phyloP scores from a whole-genome alignment of 2,113 vertebrate genomes.

The Tupaia chinensis region DNA sequence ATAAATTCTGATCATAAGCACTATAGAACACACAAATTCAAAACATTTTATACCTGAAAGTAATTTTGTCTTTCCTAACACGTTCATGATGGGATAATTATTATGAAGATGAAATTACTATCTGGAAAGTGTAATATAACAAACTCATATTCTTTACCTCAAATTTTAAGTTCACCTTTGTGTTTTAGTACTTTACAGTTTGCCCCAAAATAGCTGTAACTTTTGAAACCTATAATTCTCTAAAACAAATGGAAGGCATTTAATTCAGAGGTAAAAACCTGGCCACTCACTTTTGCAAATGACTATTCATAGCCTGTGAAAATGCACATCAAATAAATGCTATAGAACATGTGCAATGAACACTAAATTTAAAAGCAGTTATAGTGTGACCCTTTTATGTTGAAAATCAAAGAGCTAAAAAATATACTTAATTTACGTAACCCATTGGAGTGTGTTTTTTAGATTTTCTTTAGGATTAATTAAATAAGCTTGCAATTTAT shows the following conservation, averaged over 20 bases:
- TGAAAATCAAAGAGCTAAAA: constrained; percentile 59
- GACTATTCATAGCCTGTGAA: not conserved
- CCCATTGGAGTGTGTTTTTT: constrained; percentile 44
- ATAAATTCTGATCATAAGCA: not conserved
- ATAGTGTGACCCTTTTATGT: constrained; percentile 29
- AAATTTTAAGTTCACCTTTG: not conserved
- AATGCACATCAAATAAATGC: constrained; percentile 55
- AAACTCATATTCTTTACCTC: not conserved
- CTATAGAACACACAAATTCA: not conserved
- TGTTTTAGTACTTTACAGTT: constrained; percentile 30
- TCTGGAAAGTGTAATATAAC: constrained; percentile 44
- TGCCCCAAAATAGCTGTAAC: not conserved
- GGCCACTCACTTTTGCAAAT: constrained; percentile 51
- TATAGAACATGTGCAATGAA: constrained; percentile 1
- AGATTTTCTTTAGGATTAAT: constrained; percentile 76
- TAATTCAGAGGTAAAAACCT: constrained; percentile 60
- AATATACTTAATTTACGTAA: constrained; percentile 54
- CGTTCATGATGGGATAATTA: constrained; percentile 56
- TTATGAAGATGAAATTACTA: not conserved
- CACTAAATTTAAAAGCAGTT: constrained; percentile 67
- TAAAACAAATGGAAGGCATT: constrained; percentile 11
- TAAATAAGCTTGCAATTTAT: constrained; percentile 64
- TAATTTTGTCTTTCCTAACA: not conserved
- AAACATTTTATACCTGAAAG: constrained; percentile 8
- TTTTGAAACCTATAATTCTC: constrained; percentile 52